Base-by-base conservation (phyloP, 1,140 invertebrate genomes). In the Danaus plexippus region DNA sequence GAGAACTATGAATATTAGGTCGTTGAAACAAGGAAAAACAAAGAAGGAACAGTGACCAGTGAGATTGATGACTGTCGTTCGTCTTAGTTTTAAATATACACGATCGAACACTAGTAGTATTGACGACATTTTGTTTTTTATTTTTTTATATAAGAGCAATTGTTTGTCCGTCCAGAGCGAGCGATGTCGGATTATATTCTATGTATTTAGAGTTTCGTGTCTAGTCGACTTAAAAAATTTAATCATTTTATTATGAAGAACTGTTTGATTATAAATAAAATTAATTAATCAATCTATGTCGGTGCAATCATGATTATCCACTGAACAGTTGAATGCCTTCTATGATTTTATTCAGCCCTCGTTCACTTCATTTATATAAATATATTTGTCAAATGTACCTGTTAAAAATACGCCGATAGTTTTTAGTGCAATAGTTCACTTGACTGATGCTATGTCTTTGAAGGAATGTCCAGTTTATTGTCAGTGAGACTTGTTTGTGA, bases 161-260 rank as follows among this genome's bases (percentile, higher is more conserved):
- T 71, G 69, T 60, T 48, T 60, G 66, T 78, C 75, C 75, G 75
- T 78, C 75, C 75, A 75, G 56, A 63, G 9, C 41, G 47, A 42
- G 9, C 41, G 47, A 42, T 52, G 41, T 60, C 52, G 42, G 43
- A n/a, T n/a, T n/a, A 45, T n/a, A 43, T 53, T 45, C 10, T 43
- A 15, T 46, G 18, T 40, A 32, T 32, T 32, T 32, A 32, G 22
- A 32, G 22, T 32, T 32, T 32, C 22, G 22, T 32, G 22, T 32
- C 22, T 32, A 32, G 22, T 32, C 22, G 22, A 32, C 22, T 32
- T 32, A 32, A 32, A 32, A 32, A 32, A 32, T 7, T 7, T 32
- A 32, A 32, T 32, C 22, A 32, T 32, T 32, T 32, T 32, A 32
- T 32, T 32, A 32, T 32, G 7, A 32, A 32, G 22, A 32, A 32